These are phyloP conservation scores for Drosophila grimshawi DNA, from an alignment of 1,140 invertebrate genomes.

Conservation along the genomic window DNA sequence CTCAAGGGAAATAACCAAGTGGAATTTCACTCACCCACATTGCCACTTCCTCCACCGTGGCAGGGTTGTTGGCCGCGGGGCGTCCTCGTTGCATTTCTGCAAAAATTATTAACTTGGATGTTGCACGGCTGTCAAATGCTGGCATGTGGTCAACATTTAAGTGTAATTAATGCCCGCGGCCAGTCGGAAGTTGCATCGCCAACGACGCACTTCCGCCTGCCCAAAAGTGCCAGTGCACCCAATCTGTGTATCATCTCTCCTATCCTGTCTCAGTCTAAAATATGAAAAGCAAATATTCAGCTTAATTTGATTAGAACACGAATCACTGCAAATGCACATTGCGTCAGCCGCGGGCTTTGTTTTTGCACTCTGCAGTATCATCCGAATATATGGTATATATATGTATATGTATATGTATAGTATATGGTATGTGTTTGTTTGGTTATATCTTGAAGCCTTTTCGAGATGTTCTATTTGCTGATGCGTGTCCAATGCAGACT, in stretches of 20 bases:
- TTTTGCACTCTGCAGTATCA: not conserved
- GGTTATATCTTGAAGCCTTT: not conserved
- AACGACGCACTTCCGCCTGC: constrained; percentile 43
- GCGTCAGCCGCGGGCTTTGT: constrained; percentile 13
- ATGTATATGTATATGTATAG: not conserved
- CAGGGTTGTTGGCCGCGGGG: constrained; percentile 19
- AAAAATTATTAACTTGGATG: constrained; percentile 61
- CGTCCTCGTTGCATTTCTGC: constrained; percentile 42
- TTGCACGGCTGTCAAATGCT: constrained; percentile 65
- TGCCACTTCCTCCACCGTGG: not conserved
- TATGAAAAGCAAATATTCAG: constrained; percentile 79
- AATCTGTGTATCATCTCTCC: constrained; percentile 3
- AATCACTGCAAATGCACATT: constrained; percentile 47
- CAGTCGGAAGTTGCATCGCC: constrained; percentile 58
- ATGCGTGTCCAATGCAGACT: not conserved
- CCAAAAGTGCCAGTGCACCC: constrained; percentile 4
- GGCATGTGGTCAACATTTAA: constrained; percentile 83
- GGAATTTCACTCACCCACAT: constrained; percentile 36
- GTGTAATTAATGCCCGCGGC: constrained; percentile 81
- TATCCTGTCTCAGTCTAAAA: constrained; percentile 15
- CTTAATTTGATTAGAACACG: constrained; percentile 76
- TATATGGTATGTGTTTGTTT: too few relatives aligned
- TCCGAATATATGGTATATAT: not conserved
- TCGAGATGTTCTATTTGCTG: too few relatives aligned
- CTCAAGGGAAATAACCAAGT: constrained; percentile 74